A percentile compares a stretch with the other conserved stretches of the same genome.
Evolutionary conservation across 2,113 vertebrate species (phyloP).

Genomic region (Coptodon rendalli): DNA sequence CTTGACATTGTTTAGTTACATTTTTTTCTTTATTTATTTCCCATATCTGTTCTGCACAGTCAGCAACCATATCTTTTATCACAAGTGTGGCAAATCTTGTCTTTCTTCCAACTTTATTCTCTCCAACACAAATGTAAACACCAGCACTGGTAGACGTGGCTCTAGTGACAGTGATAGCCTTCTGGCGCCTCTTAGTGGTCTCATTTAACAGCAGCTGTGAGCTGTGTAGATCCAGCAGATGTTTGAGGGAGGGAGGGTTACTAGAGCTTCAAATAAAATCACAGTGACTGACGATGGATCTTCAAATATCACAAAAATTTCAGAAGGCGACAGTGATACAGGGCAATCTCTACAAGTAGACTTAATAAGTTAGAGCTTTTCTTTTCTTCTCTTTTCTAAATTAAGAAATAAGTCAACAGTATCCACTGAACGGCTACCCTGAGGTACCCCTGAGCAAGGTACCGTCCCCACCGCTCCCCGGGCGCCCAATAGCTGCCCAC

Average conservation of each 20-base stretch:
- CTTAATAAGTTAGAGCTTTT: neutral
- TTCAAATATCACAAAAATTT: neutral
- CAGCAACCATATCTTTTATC: constrained; percentile 23
- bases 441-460: neutral
- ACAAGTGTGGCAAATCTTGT: constrained; percentile 19
- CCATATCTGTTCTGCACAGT: neutral
- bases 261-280: neutral
- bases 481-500: neutral
- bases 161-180: neutral
- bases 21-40: neutral
- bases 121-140: constrained; percentile 56
- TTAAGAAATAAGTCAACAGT: neutral
- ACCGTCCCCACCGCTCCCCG: rapidly evolving
- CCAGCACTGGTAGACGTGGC: constrained; percentile 53
- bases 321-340: neutral
- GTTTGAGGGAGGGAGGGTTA: neutral
- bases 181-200: neutral
- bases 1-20: neutral
- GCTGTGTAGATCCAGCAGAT: neutral
- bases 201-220: neutral
- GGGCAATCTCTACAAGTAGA: neutral
- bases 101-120: constrained; percentile 24
- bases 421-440: rapidly evolving
- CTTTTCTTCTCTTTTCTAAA: neutral
- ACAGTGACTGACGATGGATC: neutral